Evolutionary conservation across 2,888 invertebrate genomes (phyloP).

Genomic region (Hylaea fasciaria): DNA sequence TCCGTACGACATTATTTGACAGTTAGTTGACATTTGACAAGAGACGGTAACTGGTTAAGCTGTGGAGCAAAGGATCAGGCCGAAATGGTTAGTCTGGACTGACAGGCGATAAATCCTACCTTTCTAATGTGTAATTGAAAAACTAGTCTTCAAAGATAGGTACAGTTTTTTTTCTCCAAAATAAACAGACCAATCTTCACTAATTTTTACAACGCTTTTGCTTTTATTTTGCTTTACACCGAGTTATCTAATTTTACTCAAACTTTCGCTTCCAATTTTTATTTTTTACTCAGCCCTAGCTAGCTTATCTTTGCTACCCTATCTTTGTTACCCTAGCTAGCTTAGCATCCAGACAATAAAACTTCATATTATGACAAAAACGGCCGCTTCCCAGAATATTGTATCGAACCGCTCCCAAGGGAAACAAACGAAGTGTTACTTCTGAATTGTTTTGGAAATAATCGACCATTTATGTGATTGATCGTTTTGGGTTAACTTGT

Average conservation of each 20-base stretch:
- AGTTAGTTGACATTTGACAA: slow-evolving; percentile 21
- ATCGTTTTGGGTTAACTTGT: slow-evolving; percentile 11
- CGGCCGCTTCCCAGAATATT: slow-evolving; percentile 47
- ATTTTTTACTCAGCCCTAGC: slow-evolving; percentile 29
- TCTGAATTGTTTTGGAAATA: slow-evolving; percentile 35
- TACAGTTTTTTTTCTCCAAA: no score
- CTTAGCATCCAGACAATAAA: slow-evolving; percentile 40
- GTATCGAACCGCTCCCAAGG: slow-evolving; percentile 41
- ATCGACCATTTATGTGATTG: slow-evolving; percentile 21
- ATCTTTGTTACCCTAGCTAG: no score
- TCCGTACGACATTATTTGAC: slow-evolving; percentile 29
- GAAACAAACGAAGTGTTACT: slow-evolving; percentile 11
- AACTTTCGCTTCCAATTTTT: background rate
- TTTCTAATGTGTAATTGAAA: no score
- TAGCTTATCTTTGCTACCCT: slow-evolving; percentile 15
- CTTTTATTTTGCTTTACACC: no score
- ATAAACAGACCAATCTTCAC: no score
- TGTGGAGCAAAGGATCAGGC: slow-evolving; percentile 5
- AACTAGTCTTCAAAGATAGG: no score
- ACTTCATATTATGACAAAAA: slow-evolving; percentile 43
- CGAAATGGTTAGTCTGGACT: background rate
- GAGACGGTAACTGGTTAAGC: slow-evolving; percentile 15
- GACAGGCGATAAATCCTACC: no score
- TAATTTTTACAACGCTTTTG: no score
- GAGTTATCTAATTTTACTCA: background rate